phyloP scores from a whole-genome alignment of 2,113 vertebrate genomes.

The Caloenas nicobarica region DNA sequence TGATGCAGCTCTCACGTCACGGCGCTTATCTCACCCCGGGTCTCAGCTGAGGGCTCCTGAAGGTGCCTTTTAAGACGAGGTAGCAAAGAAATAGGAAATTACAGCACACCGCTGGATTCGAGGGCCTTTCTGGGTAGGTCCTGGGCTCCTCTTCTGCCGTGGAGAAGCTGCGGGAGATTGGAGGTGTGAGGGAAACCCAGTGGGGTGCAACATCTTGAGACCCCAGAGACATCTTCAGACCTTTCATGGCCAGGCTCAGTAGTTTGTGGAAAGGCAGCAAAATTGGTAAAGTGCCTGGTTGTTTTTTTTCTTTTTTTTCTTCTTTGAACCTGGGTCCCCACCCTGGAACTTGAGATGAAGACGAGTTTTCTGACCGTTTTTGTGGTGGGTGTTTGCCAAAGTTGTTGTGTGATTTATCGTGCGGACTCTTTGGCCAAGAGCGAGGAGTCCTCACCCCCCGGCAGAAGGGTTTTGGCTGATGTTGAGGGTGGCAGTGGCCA shows the following conservation, averaged over 20 bases:
- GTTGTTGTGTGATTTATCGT: background rate
- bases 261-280: background rate
- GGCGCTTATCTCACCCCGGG: background rate
- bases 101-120: rapidly evolving
- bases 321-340: background rate
- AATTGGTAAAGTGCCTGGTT: background rate
- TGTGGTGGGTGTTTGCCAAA: background rate
- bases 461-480: rapidly evolving
- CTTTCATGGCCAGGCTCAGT: background rate
- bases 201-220: background rate
- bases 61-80: constrained; percentile 39
- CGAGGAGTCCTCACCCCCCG: background rate
- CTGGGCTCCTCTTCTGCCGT: background rate
- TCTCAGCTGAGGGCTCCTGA: background rate
- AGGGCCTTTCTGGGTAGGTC: background rate
- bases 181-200: background rate
- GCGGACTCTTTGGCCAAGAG: background rate
- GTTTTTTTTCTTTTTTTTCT: background rate
- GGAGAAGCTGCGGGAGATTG: background rate
- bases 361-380: background rate
- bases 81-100: background rate
- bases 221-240: no score
- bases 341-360: background rate
- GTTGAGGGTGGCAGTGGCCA: rapidly evolving
- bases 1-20: background rate